phyloP scores from a whole-genome alignment of 2,113 vertebrate species.

The Symphodus melops region DNA sequence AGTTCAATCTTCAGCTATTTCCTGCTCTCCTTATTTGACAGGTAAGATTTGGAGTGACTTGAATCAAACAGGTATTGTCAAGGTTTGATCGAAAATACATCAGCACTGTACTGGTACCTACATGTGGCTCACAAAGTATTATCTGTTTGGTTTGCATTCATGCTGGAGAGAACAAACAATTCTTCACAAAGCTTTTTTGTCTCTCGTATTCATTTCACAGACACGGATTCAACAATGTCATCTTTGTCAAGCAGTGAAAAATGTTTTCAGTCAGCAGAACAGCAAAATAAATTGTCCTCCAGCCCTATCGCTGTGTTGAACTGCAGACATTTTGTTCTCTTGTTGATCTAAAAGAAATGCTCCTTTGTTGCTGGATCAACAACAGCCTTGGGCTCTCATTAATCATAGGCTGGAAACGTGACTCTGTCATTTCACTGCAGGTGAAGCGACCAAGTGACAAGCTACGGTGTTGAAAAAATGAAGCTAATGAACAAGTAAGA shows the following conservation, averaged over 20 bases:
- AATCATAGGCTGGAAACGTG: not conserved
- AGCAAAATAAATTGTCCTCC: not conserved
- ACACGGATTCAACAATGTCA: not conserved
- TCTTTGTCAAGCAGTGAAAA: not conserved
- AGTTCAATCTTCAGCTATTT: too few relatives aligned
- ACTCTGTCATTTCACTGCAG: not conserved
- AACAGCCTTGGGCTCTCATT: not conserved
- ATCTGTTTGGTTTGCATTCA: not conserved
- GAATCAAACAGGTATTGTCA: too few relatives aligned
- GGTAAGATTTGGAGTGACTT: not conserved
- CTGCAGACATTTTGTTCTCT: constrained; percentile 4
- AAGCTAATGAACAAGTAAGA: too few relatives aligned
- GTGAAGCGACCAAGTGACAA: too few relatives aligned
- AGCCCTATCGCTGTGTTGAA: not conserved
- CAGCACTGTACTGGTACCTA: too few relatives aligned
- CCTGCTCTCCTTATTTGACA: not conserved
- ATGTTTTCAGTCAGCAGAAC: not conserved
- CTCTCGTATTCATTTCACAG: not conserved
- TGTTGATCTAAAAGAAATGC: not conserved
- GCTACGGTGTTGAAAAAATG: too few relatives aligned
- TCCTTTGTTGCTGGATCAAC: not conserved
- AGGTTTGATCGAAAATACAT: too few relatives aligned
- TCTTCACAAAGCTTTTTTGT: not conserved
- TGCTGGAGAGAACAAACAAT: not conserved
- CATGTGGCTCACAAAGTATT: not conserved